A percentile compares a stretch with the other conserved stretches of the same genome.
These are phyloP conservation scores for Phyllostomus hastatus DNA, from an alignment of 2,113 vertebrate species.

Conservation along the genomic window DNA sequence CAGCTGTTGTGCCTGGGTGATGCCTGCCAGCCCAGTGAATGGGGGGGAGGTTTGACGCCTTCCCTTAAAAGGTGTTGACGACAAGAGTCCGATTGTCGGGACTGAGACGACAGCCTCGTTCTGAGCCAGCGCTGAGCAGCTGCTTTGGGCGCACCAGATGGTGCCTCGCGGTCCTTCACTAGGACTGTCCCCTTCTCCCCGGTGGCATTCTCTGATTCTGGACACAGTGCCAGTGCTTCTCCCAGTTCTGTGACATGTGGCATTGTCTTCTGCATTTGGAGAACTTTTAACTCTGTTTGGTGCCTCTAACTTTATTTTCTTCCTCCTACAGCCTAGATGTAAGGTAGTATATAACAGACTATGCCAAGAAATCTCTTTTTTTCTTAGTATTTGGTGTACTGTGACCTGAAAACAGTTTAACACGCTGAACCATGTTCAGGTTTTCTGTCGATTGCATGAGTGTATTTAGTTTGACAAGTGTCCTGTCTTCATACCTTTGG, in stretches of 20 bases:
- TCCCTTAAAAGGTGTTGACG: background rate
- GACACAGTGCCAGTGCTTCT: background rate
- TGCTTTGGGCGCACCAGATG: too few relatives aligned
- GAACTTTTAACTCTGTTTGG: background rate
- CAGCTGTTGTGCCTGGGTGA: background rate
- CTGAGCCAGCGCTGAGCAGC: rapidly evolving
- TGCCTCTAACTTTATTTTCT: background rate
- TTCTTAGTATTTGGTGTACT: too few relatives aligned
- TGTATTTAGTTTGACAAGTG: background rate
- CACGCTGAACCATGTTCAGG: background rate
- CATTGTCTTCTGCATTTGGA: background rate
- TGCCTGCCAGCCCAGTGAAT: rapidly evolving
- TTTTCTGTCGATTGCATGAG: background rate
- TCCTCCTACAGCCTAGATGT: background rate
- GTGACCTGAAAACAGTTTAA: background rate
- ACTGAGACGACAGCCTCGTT: background rate
- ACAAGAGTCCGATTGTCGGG: background rate
- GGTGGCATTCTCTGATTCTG: background rate
- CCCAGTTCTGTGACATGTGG: background rate
- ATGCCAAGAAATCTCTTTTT: background rate
- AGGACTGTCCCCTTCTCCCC: background rate
- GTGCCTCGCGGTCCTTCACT: background rate
- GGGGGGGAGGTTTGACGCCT: too few relatives aligned
- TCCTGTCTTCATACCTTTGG: background rate
- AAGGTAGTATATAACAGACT: background rate